phyloP scores from a whole-genome alignment of 1,140 invertebrate genomes.

The Bombus impatiens region DNA sequence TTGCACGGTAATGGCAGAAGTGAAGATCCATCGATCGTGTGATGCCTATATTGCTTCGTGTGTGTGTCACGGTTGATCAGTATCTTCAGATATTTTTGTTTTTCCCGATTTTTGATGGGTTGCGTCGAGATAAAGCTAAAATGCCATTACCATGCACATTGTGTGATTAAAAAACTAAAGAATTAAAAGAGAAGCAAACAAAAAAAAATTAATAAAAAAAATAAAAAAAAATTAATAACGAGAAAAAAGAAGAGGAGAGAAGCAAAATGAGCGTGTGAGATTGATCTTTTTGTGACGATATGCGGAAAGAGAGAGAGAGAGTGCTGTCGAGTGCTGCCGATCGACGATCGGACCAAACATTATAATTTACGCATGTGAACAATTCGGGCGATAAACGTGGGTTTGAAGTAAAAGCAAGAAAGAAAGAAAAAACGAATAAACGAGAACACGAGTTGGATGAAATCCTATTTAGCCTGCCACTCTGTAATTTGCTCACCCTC shows the following conservation, averaged over 20 bases:
- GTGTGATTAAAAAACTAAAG: slow-evolving; percentile 23
- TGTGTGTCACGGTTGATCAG: slow-evolving; percentile 6
- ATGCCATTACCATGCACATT: slow-evolving; percentile 30
- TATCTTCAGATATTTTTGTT: slow-evolving; percentile 45
- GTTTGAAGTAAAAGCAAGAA: slow-evolving; percentile 44
- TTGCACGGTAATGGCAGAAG: slow-evolving; percentile 47
- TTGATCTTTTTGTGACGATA: slow-evolving; percentile 40
- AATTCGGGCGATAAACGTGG: slow-evolving; percentile 61
- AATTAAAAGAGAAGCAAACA: slow-evolving; percentile 23
- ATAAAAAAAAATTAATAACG: background rate
- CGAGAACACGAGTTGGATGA: slow-evolving; percentile 54
- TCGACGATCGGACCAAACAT: slow-evolving; percentile 61
- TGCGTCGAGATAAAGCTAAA: background rate
- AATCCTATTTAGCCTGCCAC: slow-evolving; percentile 56
- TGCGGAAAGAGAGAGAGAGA: slow-evolving; percentile 14
- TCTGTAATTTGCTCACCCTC: slow-evolving; percentile 65
- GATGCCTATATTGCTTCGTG: slow-evolving; percentile 6
- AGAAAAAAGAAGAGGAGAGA: background rate
- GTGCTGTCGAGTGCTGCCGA: slow-evolving; percentile 59
- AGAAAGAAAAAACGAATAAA: slow-evolving; percentile 53
- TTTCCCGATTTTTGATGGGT: background rate
- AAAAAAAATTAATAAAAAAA: slow-evolving; percentile 7
- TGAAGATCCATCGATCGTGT: slow-evolving; percentile 27
- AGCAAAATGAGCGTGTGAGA: slow-evolving; percentile 31
- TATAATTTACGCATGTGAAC: slow-evolving; percentile 66